Evolutionary conservation across 35 echinoderm and acorn worm genomes (phyloP).

Genomic region (Stichopus chloronotus): DNA sequence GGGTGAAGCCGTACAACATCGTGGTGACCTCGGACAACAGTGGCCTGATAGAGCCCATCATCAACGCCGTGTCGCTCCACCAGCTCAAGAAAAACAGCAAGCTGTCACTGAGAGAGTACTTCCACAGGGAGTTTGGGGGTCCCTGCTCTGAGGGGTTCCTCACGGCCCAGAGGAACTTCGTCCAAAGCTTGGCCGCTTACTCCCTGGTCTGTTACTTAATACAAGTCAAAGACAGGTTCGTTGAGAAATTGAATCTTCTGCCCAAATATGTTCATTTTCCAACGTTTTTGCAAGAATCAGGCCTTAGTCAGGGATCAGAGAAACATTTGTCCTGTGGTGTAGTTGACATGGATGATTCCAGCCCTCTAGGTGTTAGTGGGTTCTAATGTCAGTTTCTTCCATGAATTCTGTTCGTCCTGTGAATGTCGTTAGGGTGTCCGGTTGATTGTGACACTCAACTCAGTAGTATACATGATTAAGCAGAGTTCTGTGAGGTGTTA

Average conservation of each 20-base stretch:
- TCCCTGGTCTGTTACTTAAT: conserved; percentile 93
- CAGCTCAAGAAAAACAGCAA: conserved; percentile 99
- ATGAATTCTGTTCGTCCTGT: no score
- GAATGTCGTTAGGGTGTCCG: no score
- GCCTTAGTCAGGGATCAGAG: no score
- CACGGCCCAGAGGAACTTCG: conserved; percentile 96
- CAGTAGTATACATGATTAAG: no score
- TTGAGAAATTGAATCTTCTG: not conserved
- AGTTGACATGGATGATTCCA: no score
- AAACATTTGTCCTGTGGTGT: no score
- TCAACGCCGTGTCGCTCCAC: conserved; percentile 95
- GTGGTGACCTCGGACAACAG: conserved; percentile 97
- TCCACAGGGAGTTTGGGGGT: conserved; percentile 90
- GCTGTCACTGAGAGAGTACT: conserved; percentile 85
- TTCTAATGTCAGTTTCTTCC: no score
- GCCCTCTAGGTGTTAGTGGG: no score
- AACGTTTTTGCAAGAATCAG: no score
- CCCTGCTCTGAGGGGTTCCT: conserved; percentile 88
- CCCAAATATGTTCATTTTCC: not conserved
- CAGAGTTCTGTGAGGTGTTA: no score
- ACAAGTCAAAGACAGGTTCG: conserved; percentile 97
- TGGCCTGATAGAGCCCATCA: conserved; percentile 93
- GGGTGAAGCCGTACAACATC: conserved; percentile 91
- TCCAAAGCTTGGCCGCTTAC: conserved; percentile 94
- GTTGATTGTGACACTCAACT: no score